Conservation (phyloP, 1,140 invertebrate species). For the Reticulitermes speratus region DNA sequence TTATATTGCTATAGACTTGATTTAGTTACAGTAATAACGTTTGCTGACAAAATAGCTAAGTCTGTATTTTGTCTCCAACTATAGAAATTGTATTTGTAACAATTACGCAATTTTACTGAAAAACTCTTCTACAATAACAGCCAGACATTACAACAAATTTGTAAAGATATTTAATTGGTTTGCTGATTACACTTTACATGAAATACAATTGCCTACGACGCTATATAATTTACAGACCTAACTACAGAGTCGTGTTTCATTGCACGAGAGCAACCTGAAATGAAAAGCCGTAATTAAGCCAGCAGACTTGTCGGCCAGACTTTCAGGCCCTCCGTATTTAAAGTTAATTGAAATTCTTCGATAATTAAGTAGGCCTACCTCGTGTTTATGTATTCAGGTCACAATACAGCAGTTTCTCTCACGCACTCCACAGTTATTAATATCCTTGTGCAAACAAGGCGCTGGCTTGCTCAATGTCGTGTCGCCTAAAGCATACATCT, state of each 20-base stretch:
- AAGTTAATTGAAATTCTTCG: slow-evolving; percentile 9
- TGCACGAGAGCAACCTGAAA: neutral
- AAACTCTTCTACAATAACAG: neutral
- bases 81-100: neutral
- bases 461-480: too few species aligned
- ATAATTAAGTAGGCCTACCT: neutral
- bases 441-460: too few species aligned
- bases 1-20: too few species aligned
- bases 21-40: too few species aligned
- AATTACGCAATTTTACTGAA: neutral
- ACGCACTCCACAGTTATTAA: too few species aligned
- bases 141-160: neutral
- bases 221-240: neutral
- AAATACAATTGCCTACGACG: neutral
- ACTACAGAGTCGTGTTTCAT: neutral
- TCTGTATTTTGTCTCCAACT: too few species aligned
- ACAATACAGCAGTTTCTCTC: neutral
- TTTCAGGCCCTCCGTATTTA: neutral
- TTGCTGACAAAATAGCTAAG: too few species aligned
- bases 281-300: neutral
- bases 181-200: neutral
- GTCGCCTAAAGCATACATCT: too few species aligned
- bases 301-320: neutral
- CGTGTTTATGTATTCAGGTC: neutral
- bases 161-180: neutral